A percentile compares a stretch with the other conserved stretches of the same genome.
These are phyloP conservation scores for Speoplatyrhinus poulsoni DNA, from an alignment of 2,113 vertebrate species.

Conservation along the genomic window DNA sequence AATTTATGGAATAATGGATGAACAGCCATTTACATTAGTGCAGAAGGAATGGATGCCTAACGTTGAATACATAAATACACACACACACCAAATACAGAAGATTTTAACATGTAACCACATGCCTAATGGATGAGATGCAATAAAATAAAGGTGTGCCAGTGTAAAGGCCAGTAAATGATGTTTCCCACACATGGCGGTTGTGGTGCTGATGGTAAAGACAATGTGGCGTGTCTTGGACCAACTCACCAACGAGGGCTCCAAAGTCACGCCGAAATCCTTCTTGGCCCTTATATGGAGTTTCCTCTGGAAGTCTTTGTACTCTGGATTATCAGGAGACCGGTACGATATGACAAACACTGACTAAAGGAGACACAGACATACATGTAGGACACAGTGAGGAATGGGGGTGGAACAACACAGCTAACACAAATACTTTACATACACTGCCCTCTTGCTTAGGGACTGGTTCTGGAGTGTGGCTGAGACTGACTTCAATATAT, in stretches of 20 bases:
- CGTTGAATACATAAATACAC: background rate
- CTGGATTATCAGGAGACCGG: slow-evolving; percentile 87
- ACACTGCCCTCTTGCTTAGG: background rate
- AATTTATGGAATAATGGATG: background rate
- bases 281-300: slow-evolving; percentile 85
- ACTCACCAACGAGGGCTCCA: slow-evolving; percentile 90
- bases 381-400: slow-evolving; percentile 7
- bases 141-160: slow-evolving; percentile 6
- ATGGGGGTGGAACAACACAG: background rate
- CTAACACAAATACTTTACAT: background rate
- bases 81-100: background rate
- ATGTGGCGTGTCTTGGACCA: background rate
- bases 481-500: background rate
- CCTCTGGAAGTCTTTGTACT: slow-evolving; percentile 87
- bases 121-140: slow-evolving; percentile 14
- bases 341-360: slow-evolving; percentile 93
- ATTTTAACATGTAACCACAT: background rate
- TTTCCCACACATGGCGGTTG: background rate
- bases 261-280: slow-evolving; percentile 84
- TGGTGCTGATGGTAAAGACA: background rate
- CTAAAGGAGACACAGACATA: slow-evolving; percentile 66
- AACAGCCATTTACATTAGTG: background rate
- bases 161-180: slow-evolving; percentile 20
- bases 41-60: background rate
- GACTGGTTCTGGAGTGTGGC: background rate